Conservation (phyloP, 2,888 invertebrate genomes). For the Eudasyphora cyanicolor region DNA sequence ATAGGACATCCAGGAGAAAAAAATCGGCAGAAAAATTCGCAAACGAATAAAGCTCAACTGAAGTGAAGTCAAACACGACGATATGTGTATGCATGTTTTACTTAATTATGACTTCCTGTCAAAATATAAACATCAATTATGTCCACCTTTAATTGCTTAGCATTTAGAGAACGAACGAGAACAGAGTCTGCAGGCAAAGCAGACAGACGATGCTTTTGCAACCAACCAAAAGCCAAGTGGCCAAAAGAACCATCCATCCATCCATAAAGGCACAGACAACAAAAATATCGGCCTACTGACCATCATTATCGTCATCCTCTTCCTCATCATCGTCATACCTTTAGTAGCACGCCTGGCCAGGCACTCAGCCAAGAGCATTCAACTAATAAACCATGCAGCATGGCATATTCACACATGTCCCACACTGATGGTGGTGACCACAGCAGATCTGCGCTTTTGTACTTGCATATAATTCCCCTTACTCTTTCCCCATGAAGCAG, state of each 20-base stretch:
- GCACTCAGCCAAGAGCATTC: constrained; percentile 37
- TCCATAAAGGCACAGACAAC: background rate
- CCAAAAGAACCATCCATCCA: background rate
- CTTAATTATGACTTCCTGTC: constrained; percentile 64
- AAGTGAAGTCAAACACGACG: constrained; percentile 14
- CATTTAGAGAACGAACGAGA: constrained; percentile 33
- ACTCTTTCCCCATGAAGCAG: too few relatives aligned
- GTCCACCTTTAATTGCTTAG: constrained; percentile 65
- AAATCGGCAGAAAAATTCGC: background rate
- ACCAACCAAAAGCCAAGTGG: too few relatives aligned
- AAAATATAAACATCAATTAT: constrained; percentile 66
- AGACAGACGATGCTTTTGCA: background rate
- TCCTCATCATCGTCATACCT: constrained; percentile 14
- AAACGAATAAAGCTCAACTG: background rate
- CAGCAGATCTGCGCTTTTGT: background rate
- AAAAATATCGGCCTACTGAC: constrained; percentile 11
- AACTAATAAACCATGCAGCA: constrained; percentile 48
- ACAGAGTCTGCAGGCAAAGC: background rate
- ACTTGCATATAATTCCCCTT: constrained; percentile 43
- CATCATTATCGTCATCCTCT: constrained; percentile 21
- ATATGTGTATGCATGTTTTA: constrained; percentile 45
- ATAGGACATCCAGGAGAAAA: background rate
- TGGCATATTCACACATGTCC: background rate
- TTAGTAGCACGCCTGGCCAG: constrained; percentile 12
- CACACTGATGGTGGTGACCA: constrained; percentile 63